Percentiles rank a stretch among this genome's conserved stretches.
Conservation (phyloP, 1,140 invertebrate genomes). For the Odontomachus brunneus region DNA sequence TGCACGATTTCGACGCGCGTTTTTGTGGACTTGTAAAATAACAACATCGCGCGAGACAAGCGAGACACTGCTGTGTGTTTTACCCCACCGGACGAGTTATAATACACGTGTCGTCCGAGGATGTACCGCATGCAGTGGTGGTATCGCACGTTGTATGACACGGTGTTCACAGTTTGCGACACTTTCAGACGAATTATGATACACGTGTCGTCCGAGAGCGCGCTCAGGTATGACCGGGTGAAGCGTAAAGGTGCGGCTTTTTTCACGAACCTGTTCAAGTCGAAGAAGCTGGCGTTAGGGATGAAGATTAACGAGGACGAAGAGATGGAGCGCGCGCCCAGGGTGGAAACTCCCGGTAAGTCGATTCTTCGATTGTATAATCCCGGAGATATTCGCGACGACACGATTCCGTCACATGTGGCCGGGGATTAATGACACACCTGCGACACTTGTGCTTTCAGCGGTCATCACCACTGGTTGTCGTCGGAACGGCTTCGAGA, state of each 20-base stretch:
- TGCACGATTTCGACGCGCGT: too few species aligned
- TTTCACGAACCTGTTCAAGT: conserved; percentile 80
- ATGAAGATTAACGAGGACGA: conserved; percentile 84
- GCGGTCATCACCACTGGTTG: conserved; percentile 77
- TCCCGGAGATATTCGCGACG: too few species aligned
- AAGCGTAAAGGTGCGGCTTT: conserved; percentile 82
- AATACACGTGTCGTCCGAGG: not conserved
- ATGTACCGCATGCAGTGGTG: not conserved
- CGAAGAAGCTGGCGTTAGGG: conserved; percentile 80
- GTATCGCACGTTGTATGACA: not conserved
- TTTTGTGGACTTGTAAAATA: too few species aligned
- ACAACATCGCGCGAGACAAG: too few species aligned
- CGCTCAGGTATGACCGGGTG: conserved; percentile 80
- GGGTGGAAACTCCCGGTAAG: conserved; percentile 82
- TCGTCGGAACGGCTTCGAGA: conserved; percentile 76
- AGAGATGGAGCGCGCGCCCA: conserved; percentile 80
- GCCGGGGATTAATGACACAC: conserved; percentile 26
- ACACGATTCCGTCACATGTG: too few species aligned
- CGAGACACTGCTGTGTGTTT: not conserved
- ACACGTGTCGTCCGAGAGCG: conserved; percentile 80
- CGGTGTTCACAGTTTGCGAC: not conserved
- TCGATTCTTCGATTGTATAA: too few species aligned
- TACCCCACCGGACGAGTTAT: not conserved
- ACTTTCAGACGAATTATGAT: conserved; percentile 82
- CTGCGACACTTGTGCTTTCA: conserved; percentile 64